Percentiles rank a stretch among this genome's conserved stretches.
Conservation (phyloP, 2,797 vertebrate genomes). For the Gallirallus australis region DNA sequence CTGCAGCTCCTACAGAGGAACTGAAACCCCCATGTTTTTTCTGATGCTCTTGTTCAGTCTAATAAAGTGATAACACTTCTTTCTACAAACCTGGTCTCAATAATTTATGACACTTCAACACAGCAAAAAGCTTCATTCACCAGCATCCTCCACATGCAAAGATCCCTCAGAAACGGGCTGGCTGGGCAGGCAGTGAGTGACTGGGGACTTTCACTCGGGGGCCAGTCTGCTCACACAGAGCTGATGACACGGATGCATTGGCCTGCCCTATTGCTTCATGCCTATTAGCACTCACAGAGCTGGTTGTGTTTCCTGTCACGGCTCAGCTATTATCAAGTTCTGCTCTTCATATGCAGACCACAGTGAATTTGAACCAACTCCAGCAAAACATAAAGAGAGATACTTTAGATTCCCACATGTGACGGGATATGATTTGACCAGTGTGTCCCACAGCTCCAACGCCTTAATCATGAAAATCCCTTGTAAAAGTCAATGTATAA, state of each 20-base stretch:
- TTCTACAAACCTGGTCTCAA: not conserved
- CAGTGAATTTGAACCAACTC: constrained; percentile 38
- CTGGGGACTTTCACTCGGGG: not conserved
- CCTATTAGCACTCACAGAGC: not conserved
- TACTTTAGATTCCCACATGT: constrained; percentile 1
- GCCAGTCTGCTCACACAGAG: not conserved
- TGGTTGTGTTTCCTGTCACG: not conserved
- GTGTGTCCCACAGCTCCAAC: not conserved
- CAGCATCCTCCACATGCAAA: not conserved
- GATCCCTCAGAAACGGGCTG: not conserved
- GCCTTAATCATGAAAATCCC: not conserved
- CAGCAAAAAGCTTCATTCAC: not conserved
- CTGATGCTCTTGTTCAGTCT: fast-evolving
- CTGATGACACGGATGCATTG: not conserved
- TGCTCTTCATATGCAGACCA: constrained; percentile 37
- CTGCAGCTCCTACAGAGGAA: not conserved
- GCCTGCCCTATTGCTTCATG: not conserved
- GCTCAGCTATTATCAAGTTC: not conserved
- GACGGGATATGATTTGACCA: not conserved
- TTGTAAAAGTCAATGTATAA: not conserved
- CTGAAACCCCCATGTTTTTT: not conserved
- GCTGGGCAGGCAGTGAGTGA: not conserved
- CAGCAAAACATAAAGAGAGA: not conserved
- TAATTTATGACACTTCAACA: not conserved
- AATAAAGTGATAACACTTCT: not conserved